Base-by-base conservation (phyloP, 1,140 invertebrate genomes). In the Penaeus japonicus region DNA sequence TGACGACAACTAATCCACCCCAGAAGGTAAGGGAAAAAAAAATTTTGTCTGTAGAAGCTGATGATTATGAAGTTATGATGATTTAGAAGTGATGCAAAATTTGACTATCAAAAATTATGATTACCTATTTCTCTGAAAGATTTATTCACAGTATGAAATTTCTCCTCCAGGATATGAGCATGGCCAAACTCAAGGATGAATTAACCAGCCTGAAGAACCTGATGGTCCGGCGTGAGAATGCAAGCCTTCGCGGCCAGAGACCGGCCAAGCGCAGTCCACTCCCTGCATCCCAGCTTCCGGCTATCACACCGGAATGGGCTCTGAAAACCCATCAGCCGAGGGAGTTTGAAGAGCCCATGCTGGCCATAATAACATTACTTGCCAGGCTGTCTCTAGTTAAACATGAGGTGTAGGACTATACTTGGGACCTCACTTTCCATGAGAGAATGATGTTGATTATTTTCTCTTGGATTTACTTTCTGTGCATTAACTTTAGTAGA, bases 311-410 rank as follows among this genome's bases (percentile, higher is more conserved):
- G 5, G 86, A 88, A 22, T 88, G 86, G 86, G 27, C 47, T 47
- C 18, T 88, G 47, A 82, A 20, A 62, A 53, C 80, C 20, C 30
- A n/a, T 32, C 65, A 39, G 10, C 54, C n/a, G 10, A 83, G 86
- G 39, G 79, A 88, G 54, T 88, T 88, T 83, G 70, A 83, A 4
- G 81, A 88, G 3, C 86, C 86, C 18, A 82, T 88, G 3, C 20
- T 10, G 27, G 86, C 86, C 22, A 83, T 88, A 39, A 55, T 70
- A 1, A 83, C 86, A 20, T 62, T 88, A 0, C 65, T 88, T 27
- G 80, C 86, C 20, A 20, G 39, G 17, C 53, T 88, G 1, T 47
- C 47, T 47, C 47, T 47, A 12, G 10, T 47, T 10, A 47, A 47
- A 47, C 47, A 5, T 47, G 47, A 47, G 47, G 47, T 15, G 1